phyloP scores from a whole-genome alignment of 2,113 vertebrate species.

The Theropithecus gelada region DNA sequence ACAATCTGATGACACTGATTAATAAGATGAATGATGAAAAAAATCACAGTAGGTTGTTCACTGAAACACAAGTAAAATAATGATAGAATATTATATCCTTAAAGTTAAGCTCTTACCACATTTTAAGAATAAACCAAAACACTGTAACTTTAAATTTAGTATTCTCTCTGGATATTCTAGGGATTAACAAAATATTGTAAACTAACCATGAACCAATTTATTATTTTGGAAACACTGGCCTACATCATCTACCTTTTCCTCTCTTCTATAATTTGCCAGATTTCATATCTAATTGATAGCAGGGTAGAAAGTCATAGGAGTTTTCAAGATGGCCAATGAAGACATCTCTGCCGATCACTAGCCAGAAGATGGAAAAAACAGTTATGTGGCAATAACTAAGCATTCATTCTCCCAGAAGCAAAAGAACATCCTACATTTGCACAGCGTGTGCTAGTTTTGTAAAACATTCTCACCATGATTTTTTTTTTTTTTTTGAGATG shows the following conservation, averaged over 20 bases:
- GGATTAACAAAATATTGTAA: constrained; percentile 5
- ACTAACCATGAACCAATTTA: not conserved
- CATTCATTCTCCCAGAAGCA: not conserved
- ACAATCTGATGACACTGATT: not conserved
- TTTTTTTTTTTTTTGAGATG: not conserved
- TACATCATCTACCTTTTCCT: not conserved
- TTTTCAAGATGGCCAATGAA: not conserved
- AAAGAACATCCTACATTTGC: not conserved
- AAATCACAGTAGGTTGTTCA: not conserved
- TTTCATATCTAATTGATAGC: not conserved
- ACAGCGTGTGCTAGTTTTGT: not conserved
- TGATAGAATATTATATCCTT: constrained; percentile 13
- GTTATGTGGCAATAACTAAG: not conserved
- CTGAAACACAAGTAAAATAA: constrained; percentile 20
- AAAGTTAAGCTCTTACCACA: constrained; percentile 6
- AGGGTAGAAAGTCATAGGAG: not conserved
- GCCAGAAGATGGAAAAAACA: not conserved
- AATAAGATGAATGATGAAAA: not conserved
- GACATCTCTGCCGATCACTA: not conserved
- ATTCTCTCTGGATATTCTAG: not conserved
- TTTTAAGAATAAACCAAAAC: constrained; percentile 25
- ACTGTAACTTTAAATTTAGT: not conserved
- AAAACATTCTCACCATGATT: constrained; percentile 20
- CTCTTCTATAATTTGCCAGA: not conserved
- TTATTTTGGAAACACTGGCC: constrained; percentile 15